Evolutionary conservation across 2,888 invertebrate genomes (phyloP).

Genomic region (Branchellion lobata): DNA sequence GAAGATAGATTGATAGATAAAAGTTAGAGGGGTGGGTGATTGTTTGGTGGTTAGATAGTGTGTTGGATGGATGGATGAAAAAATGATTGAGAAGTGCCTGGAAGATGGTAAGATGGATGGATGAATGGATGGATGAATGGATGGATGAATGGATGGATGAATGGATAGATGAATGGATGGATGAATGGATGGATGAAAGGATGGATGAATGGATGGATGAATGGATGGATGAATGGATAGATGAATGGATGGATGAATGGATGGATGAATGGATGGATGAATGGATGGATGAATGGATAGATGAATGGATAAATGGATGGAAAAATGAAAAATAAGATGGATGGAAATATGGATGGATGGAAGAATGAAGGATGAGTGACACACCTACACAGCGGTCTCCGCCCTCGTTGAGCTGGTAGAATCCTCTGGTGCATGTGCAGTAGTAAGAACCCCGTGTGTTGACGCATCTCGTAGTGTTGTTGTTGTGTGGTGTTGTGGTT

Average conservation of each 20-base stretch:
- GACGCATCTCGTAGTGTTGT: slow-evolving; percentile 3
- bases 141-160: too few species aligned
- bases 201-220: too few species aligned
- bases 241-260: too few species aligned
- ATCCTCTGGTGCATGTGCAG: slow-evolving; percentile 17
- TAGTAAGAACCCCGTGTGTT: slow-evolving; percentile 23
- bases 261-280: not conserved
- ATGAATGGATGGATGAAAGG: too few species aligned
- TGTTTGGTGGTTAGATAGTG: too few species aligned
- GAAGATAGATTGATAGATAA: not conserved
- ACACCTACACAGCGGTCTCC: slow-evolving; percentile 18
- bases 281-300: not conserved
- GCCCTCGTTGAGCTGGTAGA: not conserved
- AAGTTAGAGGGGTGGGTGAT: not conserved
- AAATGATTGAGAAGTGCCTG: too few species aligned
- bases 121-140: too few species aligned
- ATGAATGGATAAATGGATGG: not conserved
- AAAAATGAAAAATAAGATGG: not conserved
- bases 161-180: too few species aligned
- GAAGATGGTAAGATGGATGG: too few species aligned
- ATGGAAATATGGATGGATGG: too few species aligned
- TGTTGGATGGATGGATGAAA: not conserved
- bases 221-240: too few species aligned
- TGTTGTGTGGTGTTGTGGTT: too few species aligned
- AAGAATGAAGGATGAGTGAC: not conserved